Evolutionary conservation across 1,140 invertebrate species (phyloP).

Genomic region (Micrasema minimum): DNA sequence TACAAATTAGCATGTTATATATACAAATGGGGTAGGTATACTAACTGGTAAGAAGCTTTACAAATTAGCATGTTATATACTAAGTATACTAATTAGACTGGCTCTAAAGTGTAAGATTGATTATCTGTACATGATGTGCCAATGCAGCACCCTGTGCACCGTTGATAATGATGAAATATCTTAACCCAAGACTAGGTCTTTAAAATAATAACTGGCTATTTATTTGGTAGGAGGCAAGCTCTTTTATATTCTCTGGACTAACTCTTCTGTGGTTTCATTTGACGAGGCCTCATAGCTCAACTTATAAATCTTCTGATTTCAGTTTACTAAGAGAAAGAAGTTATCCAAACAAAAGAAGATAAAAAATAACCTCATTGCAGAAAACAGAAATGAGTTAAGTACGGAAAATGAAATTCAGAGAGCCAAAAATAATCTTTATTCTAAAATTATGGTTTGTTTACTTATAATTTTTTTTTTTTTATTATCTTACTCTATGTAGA

Average conservation of each 20-base stretch:
- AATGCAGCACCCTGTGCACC: neutral
- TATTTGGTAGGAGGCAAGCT: neutral
- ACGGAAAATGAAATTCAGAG: conserved; percentile 18
- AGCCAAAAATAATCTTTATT: conserved; percentile 1
- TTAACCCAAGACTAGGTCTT: neutral
- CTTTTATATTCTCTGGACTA: neutral
- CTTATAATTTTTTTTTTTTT: neutral
- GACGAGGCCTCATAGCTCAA: no score
- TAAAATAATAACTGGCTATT: neutral
- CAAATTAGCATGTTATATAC: no score
- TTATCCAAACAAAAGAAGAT: conserved; percentile 4
- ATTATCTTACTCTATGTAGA: no score
- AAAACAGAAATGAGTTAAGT: conserved; percentile 31
- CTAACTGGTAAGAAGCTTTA: no score
- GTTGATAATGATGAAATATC: no score
- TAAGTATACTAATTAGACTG: no score
- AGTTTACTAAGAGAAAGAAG: conserved; percentile 25
- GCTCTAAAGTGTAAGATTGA: no score
- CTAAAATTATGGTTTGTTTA: conserved; percentile 23
- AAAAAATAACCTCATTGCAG: conserved; percentile 23
- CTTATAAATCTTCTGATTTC: conserved; percentile 19
- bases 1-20: no score
- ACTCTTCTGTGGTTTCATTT: neutral
- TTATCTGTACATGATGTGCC: no score
- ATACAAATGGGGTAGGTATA: no score